Evolutionary conservation across 2,888 invertebrate species (phyloP), one percentile per base, ranked within the genome.

Genomic region (Ophonus ardosiacus): DNA sequence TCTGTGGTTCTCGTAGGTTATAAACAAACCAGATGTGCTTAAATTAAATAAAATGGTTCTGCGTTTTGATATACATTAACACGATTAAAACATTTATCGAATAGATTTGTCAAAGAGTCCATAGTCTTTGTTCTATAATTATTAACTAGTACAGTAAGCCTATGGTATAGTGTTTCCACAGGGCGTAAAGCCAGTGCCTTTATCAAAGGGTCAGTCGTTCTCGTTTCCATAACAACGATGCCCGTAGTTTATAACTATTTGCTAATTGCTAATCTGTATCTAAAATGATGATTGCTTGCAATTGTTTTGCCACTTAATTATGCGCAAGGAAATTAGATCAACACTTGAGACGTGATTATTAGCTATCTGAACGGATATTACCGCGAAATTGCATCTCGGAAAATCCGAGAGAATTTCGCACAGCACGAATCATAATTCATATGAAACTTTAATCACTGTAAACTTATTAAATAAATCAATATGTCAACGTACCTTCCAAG

Each of bases 321-420:
- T 63, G 63, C 63, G 24, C 21, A 63, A 63, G 63, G 63, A 63
- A 63, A 63, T 63, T 63, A 63, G 63, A 63, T 63, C 18, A 63
- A 63, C 63, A 63, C 63, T 63, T 63, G 63, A 63, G 63, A 63
- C 63, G 63, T 63, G 63, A 63, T 63, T 63, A 63, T 63, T 63
- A 63, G 63, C 18, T 21, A 24, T 63, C 63, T 21, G 63, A 13
- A 24, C 63, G 63, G 63, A 63, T 63, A 63, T 63, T 63, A 24
- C 21, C 21, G 24, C 24, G 63, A 10, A 63, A 63, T 63, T 63
- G 24, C 7, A 63, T 63, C 17, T 21, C 63, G 7, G 10, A 18
- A 10, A 63, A 63, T 63, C 63, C 63, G 10, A 17, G 63, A 63
- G 63, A 63, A 21, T 10, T 18, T 18, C 10, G 18, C 63, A 21